Evolutionary conservation across 1,140 invertebrate species (phyloP), one percentile per base, ranked within the genome.

Genomic region (Drosophila kohkoa): DNA sequence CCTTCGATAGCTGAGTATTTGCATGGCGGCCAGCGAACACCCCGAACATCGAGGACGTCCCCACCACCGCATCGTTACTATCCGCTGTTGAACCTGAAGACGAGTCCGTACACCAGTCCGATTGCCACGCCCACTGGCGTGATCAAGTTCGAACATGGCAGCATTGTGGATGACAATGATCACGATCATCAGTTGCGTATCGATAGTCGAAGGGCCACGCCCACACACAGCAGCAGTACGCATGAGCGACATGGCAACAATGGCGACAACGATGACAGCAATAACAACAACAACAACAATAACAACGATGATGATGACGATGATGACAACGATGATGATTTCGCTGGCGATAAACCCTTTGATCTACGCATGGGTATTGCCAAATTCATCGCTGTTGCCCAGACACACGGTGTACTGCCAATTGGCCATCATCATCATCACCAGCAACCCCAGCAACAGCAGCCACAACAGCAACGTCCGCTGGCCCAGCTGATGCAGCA

Each of bases 81-180:
- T 55, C 77, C 60, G 49, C 32, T 79, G 51, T 45, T 81, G 45
- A 68, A 70, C 6, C 32, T 92, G 28, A 92, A 92, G 75, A 67
- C 72, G 30, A 92, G 91, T 76, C 91, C 91, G 3, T 58, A 66
- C 10, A 87, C 78, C 8, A 92, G 90, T 76, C 91, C 91, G 60
- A 82, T 81, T 52, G 66, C 57, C 10, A 77, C 82, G 58, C 82
- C 87, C 7, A 71, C 60, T n/a, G 71, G 76, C n/a, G 75, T 80
- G 3, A 92, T 92, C 11, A 92, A 92, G 45, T 90, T 58, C 48
- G 90, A 92, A 48, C 90, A 82, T 28, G 62, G 64, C 51, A 55
- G 66, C 5, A 7, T 76, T 2, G 66, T 75, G 30, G 88, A 91
- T 6, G 83, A 91, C 20, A 81, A 81, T 45, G 88, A 91, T 43